Evolutionary conservation across 1,140 invertebrate genomes (phyloP).

Genomic region (Tetramorium alpestre): DNA sequence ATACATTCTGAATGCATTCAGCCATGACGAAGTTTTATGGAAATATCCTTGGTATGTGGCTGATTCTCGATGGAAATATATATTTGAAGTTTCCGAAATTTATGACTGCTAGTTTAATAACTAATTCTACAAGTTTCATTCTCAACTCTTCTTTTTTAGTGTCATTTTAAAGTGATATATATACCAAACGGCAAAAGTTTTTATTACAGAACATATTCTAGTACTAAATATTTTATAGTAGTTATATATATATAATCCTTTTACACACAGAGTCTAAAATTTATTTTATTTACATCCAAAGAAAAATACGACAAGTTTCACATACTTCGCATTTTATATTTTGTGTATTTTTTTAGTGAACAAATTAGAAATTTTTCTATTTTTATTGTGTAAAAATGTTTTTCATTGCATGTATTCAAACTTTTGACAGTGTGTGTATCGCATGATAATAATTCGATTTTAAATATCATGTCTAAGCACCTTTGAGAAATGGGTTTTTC

Average conservation of each 20-base stretch:
- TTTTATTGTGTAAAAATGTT: not conserved
- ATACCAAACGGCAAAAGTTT: not conserved
- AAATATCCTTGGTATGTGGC: not conserved
- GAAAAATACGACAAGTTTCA: not conserved
- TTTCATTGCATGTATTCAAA: not conserved
- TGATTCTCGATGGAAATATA: not conserved
- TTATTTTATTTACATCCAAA: conserved; percentile 7
- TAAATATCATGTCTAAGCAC: not conserved
- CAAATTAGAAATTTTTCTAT: not conserved
- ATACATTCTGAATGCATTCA: not conserved
- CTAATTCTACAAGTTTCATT: not conserved
- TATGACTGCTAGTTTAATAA: not conserved
- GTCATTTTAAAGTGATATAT: not conserved
- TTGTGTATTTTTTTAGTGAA: not conserved
- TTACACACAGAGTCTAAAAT: not conserved
- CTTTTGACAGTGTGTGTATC: not conserved
- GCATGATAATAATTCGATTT: not conserved
- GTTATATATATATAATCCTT: not conserved
- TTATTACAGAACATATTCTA: not conserved
- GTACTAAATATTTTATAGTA: not conserved
- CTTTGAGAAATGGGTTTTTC: not conserved
- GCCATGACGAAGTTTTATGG: not conserved
- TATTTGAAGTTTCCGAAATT: not conserved
- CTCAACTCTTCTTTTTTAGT: not conserved
- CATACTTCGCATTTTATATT: not conserved